Percentiles rank a stretch among this genome's conserved stretches.
These are phyloP conservation scores for Rhopalosiphum maidis DNA, from an alignment of 1,140 invertebrate species.

Conservation along the genomic window DNA sequence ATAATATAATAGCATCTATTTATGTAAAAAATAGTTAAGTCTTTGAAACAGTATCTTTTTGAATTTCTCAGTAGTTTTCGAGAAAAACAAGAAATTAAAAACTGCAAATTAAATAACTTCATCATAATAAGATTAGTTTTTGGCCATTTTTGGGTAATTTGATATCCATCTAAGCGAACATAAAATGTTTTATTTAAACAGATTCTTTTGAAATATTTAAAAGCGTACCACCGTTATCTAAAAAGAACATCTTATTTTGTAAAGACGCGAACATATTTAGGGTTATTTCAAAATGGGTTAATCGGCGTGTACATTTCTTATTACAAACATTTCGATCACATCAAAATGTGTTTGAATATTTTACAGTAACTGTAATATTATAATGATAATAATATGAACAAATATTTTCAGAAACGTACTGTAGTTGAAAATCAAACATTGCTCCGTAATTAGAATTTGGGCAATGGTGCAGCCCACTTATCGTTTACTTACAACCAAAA, in stretches of 20 bases:
- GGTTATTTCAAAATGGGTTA: background rate
- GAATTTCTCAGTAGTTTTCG: background rate
- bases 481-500: background rate
- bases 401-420: background rate
- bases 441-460: background rate
- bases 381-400: too few relatives aligned
- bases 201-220: background rate
- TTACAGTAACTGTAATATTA: background rate
- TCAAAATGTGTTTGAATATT: background rate
- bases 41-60: background rate
- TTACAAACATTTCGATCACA: too few relatives aligned
- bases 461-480: background rate
- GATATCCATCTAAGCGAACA: background rate
- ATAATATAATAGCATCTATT: background rate
- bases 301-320: too few relatives aligned
- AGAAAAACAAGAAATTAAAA: background rate
- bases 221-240: background rate
- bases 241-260: background rate
- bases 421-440: background rate
- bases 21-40: background rate
- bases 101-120: background rate
- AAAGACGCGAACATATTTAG: background rate
- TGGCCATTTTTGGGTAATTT: background rate
- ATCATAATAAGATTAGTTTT: background rate
- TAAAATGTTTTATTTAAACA: background rate